Evolutionary conservation across 2,888 invertebrate species (phyloP), one percentile per base, ranked within the genome.

Genomic region (Aelia acuminata): DNA sequence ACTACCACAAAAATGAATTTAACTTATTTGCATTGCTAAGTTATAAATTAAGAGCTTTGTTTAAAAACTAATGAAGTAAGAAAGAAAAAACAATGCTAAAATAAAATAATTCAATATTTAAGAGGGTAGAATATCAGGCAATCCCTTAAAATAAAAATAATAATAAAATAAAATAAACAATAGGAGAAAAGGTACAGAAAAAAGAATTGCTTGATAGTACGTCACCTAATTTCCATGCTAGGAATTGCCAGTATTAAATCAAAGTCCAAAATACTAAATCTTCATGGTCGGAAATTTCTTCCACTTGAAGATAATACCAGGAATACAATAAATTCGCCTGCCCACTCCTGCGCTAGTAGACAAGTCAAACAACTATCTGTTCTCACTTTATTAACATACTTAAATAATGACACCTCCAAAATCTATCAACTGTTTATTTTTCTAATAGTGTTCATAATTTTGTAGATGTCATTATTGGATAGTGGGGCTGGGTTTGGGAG

Each of bases 121-220:
- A 80, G 13, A 43, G 85, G 84, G 87, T 48, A 87, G 31, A 90
- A 70, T 88, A 18, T 85, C 85, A 85, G 57, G 57, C 53, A 85
- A 85, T 85, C 85, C 87, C 70, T 70, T 70, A 87, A 50, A 89
- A 87, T 88, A 86, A 90, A 89, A 89, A 90, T 88, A 90, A 90
- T 88, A 90, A 90, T 89, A 89, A 88, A 94, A 94, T 50, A 85
- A 85, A 86, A n/a, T 84, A 50, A 50, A 26, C 35, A 87, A 39
- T 35, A 87, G 47, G 31, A 43, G 31, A 80, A 87, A 84, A 75
- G 75, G 31, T 20, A 94, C 94, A 80, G 80, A 47, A 80, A 49
- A 80, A 84, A 43, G n/a, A 75, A 87, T n/a, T 49, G 94, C 95
- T 94, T 94, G 94, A 94, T 95, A 95, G 95, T 95, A 95, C 94